Conservation (phyloP, 2,888 invertebrate genomes). For the Agonopterix arenella region DNA sequence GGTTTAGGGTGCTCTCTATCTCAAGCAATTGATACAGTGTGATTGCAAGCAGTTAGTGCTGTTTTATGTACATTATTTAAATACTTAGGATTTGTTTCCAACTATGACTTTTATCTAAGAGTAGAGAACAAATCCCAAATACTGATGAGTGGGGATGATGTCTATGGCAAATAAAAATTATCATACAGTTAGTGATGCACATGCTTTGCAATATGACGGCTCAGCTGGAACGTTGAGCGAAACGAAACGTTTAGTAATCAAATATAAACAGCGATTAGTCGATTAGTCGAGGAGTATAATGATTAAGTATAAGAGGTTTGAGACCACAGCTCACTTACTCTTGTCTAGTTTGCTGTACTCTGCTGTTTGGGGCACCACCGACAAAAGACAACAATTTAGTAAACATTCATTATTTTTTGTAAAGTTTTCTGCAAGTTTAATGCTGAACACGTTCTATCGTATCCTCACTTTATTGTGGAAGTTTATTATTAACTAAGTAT, state of each 20-base stretch:
- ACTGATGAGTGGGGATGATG: constrained; percentile 7
- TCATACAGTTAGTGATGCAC: constrained; percentile 49
- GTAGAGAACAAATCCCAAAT: constrained; percentile 28
- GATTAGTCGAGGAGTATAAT: constrained; percentile 65
- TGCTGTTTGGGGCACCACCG: constrained; percentile 76
- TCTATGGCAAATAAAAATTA: constrained; percentile 33
- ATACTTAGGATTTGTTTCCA: constrained; percentile 45
- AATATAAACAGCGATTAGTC: constrained; percentile 64
- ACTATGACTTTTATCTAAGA: not conserved
- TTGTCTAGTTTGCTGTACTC: constrained; percentile 67
- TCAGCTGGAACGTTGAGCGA: constrained; percentile 50
- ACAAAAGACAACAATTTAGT: constrained; percentile 73
- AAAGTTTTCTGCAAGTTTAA: not conserved
- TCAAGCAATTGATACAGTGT: constrained; percentile 57
- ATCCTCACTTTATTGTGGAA: constrained; percentile 16
- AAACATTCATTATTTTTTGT: constrained; percentile 28
- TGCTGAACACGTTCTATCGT: constrained; percentile 21
- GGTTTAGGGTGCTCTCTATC: constrained; percentile 38
- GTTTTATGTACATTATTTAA: constrained; percentile 25
- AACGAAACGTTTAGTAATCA: constrained; percentile 55
- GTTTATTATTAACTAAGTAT: constrained; percentile 10
- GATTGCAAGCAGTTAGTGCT: constrained; percentile 70
- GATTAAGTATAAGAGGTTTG: constrained; percentile 56
- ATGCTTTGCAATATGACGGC: constrained; percentile 52
- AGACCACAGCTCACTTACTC: constrained; percentile 78